These are phyloP conservation scores for Cyclophora punctaria DNA, from an alignment of 2,888 invertebrate genomes.

Conservation along the genomic window DNA sequence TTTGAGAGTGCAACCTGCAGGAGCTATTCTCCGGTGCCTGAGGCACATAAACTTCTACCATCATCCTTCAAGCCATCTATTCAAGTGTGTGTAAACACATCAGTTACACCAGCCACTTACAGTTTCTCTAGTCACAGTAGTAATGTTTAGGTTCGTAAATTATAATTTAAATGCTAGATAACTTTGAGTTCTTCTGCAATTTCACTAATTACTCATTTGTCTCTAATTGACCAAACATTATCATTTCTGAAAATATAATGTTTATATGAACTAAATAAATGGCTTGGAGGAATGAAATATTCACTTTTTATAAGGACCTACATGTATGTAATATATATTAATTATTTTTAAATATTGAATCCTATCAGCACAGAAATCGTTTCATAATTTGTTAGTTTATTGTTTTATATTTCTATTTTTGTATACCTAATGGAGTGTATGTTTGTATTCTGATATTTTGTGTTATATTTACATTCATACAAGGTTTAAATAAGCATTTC, in stretches of 20 bases:
- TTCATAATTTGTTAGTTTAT: too few species aligned
- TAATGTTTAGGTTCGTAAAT: slow-evolving; percentile 55
- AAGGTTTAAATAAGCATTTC: slow-evolving; percentile 4
- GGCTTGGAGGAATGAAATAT: too few species aligned
- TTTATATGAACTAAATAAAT: background rate
- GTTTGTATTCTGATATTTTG: background rate
- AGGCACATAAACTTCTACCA: slow-evolving; percentile 69
- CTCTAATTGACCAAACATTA: background rate
- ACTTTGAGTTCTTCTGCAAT: slow-evolving; percentile 38
- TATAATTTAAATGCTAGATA: slow-evolving; percentile 31
- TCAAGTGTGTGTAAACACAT: slow-evolving; percentile 71
- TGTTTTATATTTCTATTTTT: too few species aligned
- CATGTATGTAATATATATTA: too few species aligned
- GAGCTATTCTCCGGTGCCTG: slow-evolving; percentile 67
- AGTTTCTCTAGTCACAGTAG: slow-evolving; percentile 74
- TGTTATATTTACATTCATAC: background rate
- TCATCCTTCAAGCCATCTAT: slow-evolving; percentile 71
- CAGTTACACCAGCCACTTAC: slow-evolving; percentile 71
- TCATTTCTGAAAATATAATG: background rate
- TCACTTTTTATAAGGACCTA: too few species aligned
- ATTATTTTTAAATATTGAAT: too few species aligned
- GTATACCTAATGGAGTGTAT: too few species aligned
- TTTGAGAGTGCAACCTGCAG: slow-evolving; percentile 60
- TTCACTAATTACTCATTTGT: slow-evolving; percentile 49
- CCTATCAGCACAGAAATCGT: too few species aligned